These are phyloP conservation scores for Lithobates sylvaticus DNA, from an alignment of 2,797 vertebrate species.

Conservation along the genomic window DNA sequence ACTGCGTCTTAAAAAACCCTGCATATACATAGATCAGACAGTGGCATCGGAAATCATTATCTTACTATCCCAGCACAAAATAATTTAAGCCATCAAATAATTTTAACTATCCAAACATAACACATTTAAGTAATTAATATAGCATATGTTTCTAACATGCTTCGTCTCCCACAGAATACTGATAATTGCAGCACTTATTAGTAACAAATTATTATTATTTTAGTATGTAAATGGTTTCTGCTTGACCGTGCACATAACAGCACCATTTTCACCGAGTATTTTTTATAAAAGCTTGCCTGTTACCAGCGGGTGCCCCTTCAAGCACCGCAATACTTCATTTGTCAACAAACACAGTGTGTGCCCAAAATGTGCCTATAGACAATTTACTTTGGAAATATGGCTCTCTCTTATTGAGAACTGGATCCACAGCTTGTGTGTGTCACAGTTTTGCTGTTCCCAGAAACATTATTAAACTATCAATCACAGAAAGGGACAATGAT, in stretches of 20 bases:
- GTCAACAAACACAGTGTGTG: constrained; percentile 47
- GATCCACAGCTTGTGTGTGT: constrained; percentile 51
- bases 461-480: constrained; percentile 53
- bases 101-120: no score
- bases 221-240: neutral
- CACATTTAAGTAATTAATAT: no score
- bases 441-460: constrained; percentile 31
- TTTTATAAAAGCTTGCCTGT: constrained; percentile 6
- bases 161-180: neutral
- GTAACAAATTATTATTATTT: neutral
- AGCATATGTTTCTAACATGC: no score
- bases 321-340: constrained; percentile 53
- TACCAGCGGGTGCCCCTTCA: constrained; percentile 36
- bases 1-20: no score
- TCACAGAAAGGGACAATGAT: constrained; percentile 45
- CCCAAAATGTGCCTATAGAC: constrained; percentile 53
- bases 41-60: no score
- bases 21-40: no score
- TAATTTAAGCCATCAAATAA: no score
- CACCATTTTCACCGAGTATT: neutral
- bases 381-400: constrained; percentile 48
- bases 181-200: neutral
- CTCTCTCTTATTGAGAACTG: constrained; percentile 46
- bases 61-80: no score
- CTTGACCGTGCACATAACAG: neutral